Percentiles rank a stretch among this genome's conserved stretches.
Evolutionary conservation across 2,113 vertebrate genomes (phyloP).

Genomic region (Nothoprocta pentlandii): DNA sequence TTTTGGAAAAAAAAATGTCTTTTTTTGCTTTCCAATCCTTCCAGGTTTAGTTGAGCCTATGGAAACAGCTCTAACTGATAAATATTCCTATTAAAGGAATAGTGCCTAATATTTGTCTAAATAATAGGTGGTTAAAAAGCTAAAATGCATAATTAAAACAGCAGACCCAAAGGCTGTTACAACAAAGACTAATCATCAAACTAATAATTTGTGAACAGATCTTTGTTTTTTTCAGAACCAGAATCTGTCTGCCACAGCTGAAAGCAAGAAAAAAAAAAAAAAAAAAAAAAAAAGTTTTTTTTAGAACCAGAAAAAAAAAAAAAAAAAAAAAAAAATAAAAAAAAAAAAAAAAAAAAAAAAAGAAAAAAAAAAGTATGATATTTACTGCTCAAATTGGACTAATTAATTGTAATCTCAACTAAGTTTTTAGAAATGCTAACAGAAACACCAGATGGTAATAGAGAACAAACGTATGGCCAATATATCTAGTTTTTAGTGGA

Average conservation of each 20-base stretch:
- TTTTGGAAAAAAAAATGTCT: neutral
- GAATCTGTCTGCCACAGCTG: constrained; percentile 10
- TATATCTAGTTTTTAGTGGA: neutral
- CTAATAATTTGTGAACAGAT: neutral
- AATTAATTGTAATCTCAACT: neutral
- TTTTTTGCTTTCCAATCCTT: neutral
- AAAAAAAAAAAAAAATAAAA: constrained; percentile 41
- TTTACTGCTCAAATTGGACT: constrained; percentile 33
- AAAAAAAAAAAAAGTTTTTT: too few species aligned
- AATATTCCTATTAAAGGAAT: neutral
- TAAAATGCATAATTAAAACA: neutral
- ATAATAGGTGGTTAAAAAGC: neutral
- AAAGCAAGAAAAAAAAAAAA: constrained; percentile 40
- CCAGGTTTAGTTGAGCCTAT: neutral
- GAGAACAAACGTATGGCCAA: neutral
- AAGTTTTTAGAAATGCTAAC: neutral
- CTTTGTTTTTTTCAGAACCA: constrained; percentile 12
- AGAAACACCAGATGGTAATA: neutral
- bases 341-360: constrained; percentile 34
- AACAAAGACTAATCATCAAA: neutral
- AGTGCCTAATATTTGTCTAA: too few species aligned
- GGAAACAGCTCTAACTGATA: neutral
- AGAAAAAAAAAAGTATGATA: constrained; percentile 34
- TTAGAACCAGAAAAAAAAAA: constrained; percentile 27
- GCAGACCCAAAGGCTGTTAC: neutral